Evolutionary conservation across 2,113 vertebrate genomes (phyloP), one percentile per base, ranked within the genome.

Genomic region (Nothobranchius furzeri): DNA sequence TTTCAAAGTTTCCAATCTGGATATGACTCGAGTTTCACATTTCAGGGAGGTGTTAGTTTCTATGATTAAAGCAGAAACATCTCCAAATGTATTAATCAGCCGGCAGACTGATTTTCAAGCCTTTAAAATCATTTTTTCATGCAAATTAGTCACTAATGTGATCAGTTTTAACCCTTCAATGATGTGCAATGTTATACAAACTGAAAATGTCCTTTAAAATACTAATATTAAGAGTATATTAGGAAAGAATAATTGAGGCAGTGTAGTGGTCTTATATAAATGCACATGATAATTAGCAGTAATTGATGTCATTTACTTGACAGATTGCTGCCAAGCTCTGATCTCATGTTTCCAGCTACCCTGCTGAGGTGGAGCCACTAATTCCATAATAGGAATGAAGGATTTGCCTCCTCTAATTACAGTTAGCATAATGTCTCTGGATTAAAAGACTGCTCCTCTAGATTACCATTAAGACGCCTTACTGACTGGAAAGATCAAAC

Each of bases 321-420:
- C 54, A 14, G 57, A 65, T 56, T 46, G 48, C 68, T 52, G 62
- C 58, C 17, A 63, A 58, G 45, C 57, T 67, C 70, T 79, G 65
- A 54, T 70, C 67, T 81, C 60, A 9, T 56, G 82, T 76, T 62
- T 80, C 52, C 78, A 64, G 75, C 62, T 52, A 61, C 75, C 83
- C 83, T 64, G 78, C 76, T 65, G 82, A 64, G 74, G 25, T 52
- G 57, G 76, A 68, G 56, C 73, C 36, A 61, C 76, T 81, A 84
- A 89, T 81, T 84, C 76, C 84, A 73, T 87, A 75, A 87, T 62
- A 57, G 53, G 53, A 67, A 40, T 17, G 4, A 20, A 61, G 84
- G 86, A 89, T 85, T 89, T 87, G 73, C 53, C 55, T 80, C 66
- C 76, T 82, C 79, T 85, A 78, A 88, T 89, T 88, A 85, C 76